Evolutionary conservation across 2,797 vertebrate species (phyloP).

Genomic region (Pipistrellus kuhlii): DNA sequence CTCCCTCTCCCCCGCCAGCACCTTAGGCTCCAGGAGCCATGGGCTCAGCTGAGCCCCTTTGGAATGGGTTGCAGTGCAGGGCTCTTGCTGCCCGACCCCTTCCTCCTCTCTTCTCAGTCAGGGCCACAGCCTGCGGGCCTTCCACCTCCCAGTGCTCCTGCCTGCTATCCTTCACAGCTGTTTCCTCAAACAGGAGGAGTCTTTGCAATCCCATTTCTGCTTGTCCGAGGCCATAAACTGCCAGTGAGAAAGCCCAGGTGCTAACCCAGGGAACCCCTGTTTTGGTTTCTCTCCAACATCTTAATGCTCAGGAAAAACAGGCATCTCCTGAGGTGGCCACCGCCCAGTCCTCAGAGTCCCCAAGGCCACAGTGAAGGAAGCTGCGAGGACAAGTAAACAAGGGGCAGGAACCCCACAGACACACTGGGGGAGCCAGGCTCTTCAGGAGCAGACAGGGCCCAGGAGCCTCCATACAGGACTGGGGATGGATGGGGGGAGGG

Average conservation of each 20-base stretch:
- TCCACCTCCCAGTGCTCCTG: not conserved
- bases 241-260: not conserved
- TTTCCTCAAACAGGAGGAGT: not conserved
- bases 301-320: not conserved
- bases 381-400: not conserved
- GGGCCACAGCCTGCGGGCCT: not conserved
- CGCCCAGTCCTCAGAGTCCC: not conserved
- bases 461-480: not conserved
- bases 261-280: not conserved
- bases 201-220: not conserved
- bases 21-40: not conserved
- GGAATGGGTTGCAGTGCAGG: fast-evolving
- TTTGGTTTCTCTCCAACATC: not conserved
- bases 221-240: not conserved
- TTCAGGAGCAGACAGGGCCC: fast-evolving
- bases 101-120: not conserved
- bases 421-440: not conserved
- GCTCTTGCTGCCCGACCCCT: not conserved
- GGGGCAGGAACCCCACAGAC: not conserved
- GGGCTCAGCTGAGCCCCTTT: not conserved
- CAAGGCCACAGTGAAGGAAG: not conserved
- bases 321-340: not conserved
- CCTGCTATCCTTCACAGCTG: not conserved
- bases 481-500: fast-evolving
- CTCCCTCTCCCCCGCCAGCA: not conserved